Evolutionary conservation across 2,113 vertebrate genomes (phyloP), one percentile per base, ranked within the genome.

Genomic region (Peucedramus taeniatus): DNA sequence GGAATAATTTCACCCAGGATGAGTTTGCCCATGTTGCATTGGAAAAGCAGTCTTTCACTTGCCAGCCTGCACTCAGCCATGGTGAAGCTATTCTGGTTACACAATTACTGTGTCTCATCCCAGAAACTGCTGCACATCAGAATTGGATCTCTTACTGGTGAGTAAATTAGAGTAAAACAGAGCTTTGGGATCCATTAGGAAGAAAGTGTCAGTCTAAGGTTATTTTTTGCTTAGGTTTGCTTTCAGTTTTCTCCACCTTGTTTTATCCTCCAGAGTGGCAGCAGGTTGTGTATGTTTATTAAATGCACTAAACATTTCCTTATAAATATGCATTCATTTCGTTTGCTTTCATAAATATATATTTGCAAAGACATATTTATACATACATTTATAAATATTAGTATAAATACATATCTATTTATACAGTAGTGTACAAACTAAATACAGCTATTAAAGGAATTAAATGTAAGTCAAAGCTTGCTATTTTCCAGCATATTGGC

Each of bases 301-400:
- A 92, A 95, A 95, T 51, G 60, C 68, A 92, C 64, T 88, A 92
- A 95, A 93, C 92, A 90, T 77, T 93, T 42, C 86, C 80, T 86
- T 80, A 92, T 94, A 97, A 95, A 94, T 96, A 95, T 94, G 93
- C 64, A 96, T 96, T 77, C 39, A 37, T 83, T 80, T 70, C 14
- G 16, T 89, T 94, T 61, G 72, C 74, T 91, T 92, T 83, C 83
- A 97, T 93, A 96, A 91, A 87, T 80, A 42, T 24, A 83, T 74
- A 70, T 88, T 78, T 83, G 75, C 51, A 74, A 70, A 92, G 64
- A 39, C 54, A 37, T 83, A 70, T 92, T 94, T 95, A 94, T 83
- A 74, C 56, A 66, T 63, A 71, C 12, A 65, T 89, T 86, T 96
- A 92, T 96, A 95, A 88, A 93, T 90, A 86, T 94, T 95, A 53